Evolutionary conservation across 1,140 invertebrate genomes (phyloP).

Genomic region (Apocrypta bakeri): DNA sequence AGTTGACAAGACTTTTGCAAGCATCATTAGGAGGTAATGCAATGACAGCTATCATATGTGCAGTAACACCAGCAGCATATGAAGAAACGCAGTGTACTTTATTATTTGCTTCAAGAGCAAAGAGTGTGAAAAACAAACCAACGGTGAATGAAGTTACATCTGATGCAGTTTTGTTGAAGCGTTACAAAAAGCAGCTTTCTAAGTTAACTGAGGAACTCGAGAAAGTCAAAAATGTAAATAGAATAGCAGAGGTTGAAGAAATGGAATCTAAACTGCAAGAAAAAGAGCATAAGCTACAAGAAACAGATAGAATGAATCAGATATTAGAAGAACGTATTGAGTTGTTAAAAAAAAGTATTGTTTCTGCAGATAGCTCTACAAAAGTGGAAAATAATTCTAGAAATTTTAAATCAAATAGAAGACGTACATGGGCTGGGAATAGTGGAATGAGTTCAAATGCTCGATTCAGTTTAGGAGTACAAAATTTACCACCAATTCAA

Average conservation of each 20-base stretch:
- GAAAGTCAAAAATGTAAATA: constrained; percentile 54
- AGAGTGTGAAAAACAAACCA: constrained; percentile 82
- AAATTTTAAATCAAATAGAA: constrained; percentile 51
- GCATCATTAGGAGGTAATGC: constrained; percentile 91
- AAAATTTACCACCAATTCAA: constrained; percentile 57
- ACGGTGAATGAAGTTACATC: constrained; percentile 82
- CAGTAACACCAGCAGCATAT: constrained; percentile 82
- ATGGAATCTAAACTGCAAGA: constrained; percentile 60
- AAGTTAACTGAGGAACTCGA: constrained; percentile 72
- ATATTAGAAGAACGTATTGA: constrained; percentile 61
- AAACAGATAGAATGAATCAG: constrained; percentile 58
- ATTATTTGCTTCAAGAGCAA: constrained; percentile 81
- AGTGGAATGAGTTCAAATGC: constrained; percentile 20
- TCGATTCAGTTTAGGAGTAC: constrained; percentile 34
- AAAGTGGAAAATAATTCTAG: constrained; percentile 36
- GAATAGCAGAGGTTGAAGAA: constrained; percentile 59
- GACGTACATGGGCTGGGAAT: constrained; percentile 58
- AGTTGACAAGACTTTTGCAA: constrained; percentile 88
- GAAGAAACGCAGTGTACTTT: constrained; percentile 88
- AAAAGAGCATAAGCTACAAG: too few species aligned
- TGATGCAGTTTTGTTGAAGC: constrained; percentile 79
- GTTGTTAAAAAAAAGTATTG: constrained; percentile 60
- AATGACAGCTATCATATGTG: constrained; percentile 90
- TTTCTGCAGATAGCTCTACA: constrained; percentile 51
- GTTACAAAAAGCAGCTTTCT: constrained; percentile 73